These are phyloP conservation scores for Telmatherina bonti DNA, from an alignment of 2,797 vertebrate genomes.

Conservation along the genomic window DNA sequence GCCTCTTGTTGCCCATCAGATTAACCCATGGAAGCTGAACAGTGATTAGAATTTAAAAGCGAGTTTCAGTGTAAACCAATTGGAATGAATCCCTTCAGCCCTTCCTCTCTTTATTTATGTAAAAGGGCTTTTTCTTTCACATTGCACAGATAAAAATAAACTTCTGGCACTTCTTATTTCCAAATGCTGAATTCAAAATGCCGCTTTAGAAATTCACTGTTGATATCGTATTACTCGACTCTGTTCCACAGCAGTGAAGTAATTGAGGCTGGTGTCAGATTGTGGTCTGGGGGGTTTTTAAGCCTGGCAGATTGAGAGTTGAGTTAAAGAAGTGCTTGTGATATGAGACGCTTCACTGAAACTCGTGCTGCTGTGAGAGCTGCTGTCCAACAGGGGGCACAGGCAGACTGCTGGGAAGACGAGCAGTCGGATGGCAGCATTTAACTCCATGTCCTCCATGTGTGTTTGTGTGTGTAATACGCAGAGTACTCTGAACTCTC, in stretches of 20 bases:
- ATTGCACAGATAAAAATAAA: constrained; percentile 75
- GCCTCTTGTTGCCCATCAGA: constrained; percentile 72
- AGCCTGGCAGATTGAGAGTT: constrained; percentile 73
- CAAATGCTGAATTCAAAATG: constrained; percentile 67
- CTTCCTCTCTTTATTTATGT: constrained; percentile 71
- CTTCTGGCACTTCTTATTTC: constrained; percentile 77
- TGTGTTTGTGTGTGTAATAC: constrained; percentile 11
- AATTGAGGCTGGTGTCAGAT: constrained; percentile 82
- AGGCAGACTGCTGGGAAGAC: constrained; percentile 66
- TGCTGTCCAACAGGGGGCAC: constrained; percentile 89
- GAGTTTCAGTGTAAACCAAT: constrained; percentile 55
- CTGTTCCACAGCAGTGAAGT: constrained; percentile 78
- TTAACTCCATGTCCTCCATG: constrained; percentile 9
- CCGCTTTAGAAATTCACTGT: constrained; percentile 75
- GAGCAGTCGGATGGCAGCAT: constrained; percentile 4
- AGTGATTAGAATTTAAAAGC: constrained; percentile 68
- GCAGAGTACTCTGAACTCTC: constrained; percentile 18
- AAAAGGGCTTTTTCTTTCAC: constrained; percentile 64
- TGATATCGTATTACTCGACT: constrained; percentile 77
- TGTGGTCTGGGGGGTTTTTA: constrained; percentile 77
- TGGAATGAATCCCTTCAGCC: constrained; percentile 60
- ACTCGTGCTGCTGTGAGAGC: constrained; percentile 17
- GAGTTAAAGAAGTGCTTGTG: constrained; percentile 65
- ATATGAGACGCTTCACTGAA: constrained; percentile 47
- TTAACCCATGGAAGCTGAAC: constrained; percentile 52